Percentiles rank a stretch among this genome's conserved stretches.
Evolutionary conservation across 2,797 vertebrate genomes (phyloP).

Genomic region (Clarias platycephalus): DNA sequence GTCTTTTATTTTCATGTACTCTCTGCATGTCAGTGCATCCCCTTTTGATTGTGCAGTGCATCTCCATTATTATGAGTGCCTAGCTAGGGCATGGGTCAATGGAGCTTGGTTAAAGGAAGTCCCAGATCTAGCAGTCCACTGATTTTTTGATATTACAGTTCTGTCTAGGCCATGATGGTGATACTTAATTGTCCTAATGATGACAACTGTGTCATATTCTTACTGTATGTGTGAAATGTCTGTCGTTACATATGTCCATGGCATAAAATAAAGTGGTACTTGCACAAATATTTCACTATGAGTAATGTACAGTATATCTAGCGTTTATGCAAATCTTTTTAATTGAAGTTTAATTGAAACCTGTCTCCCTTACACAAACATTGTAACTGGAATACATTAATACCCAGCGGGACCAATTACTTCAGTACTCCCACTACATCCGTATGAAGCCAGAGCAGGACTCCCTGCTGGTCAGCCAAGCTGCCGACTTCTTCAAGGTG

Average conservation of each 20-base stretch:
- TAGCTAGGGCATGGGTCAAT: background rate
- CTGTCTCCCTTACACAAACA: background rate
- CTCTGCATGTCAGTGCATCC: background rate
- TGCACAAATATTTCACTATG: background rate
- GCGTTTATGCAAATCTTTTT: background rate
- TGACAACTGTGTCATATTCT: background rate
- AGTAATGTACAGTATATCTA: background rate
- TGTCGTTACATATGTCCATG: background rate
- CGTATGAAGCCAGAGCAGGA: conserved; percentile 81
- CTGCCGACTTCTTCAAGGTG: conserved; percentile 83
- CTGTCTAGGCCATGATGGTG: background rate
- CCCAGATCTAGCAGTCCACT: background rate
- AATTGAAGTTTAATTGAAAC: background rate
- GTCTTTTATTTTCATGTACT: background rate
- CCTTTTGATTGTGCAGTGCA: background rate
- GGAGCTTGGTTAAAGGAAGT: background rate
- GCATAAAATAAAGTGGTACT: background rate
- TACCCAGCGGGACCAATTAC: conserved; percentile 83
- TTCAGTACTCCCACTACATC: conserved; percentile 86
- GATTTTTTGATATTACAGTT: background rate
- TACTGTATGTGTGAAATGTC: background rate
- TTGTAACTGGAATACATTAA: conserved; percentile 21
- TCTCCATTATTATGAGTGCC: background rate
- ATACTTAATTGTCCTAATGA: background rate
- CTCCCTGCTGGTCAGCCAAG: conserved; percentile 73